phyloP scores from a whole-genome alignment of 1,140 invertebrate genomes.

The Platorchestia sp. region DNA sequence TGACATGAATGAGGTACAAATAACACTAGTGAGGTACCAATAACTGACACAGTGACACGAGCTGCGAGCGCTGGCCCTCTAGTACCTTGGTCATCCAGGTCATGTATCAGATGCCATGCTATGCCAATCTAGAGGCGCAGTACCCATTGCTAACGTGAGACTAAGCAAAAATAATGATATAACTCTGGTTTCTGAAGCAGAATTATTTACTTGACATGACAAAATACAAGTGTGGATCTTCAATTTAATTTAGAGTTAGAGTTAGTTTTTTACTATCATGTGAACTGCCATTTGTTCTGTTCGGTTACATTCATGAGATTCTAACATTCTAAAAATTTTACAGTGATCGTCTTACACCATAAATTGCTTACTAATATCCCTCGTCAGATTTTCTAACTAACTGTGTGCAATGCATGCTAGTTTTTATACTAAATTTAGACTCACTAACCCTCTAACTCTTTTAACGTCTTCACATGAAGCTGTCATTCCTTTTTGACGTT shows the following conservation, averaged over 20 bases:
- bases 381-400: not conserved
- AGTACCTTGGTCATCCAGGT: too few relatives aligned
- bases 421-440: not conserved
- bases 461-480: not conserved
- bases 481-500: not conserved
- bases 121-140: not conserved
- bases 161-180: not conserved
- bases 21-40: too few relatives aligned
- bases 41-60: too few relatives aligned
- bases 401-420: not conserved
- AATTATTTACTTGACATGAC: not conserved
- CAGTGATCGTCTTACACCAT: not conserved
- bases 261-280: not conserved
- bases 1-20: too few relatives aligned
- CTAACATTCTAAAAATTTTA: not conserved
- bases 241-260: not conserved
- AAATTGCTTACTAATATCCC: not conserved
- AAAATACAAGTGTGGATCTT: not conserved
- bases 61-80: too few relatives aligned
- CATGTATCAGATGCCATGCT: too few relatives aligned
- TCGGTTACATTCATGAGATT: not conserved
- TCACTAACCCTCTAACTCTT: not conserved
- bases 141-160: not conserved
- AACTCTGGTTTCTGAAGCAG: not conserved
- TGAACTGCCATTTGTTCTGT: not conserved